phyloP scores from a whole-genome alignment of 2,797 vertebrate species.

The Salmo trutta region DNA sequence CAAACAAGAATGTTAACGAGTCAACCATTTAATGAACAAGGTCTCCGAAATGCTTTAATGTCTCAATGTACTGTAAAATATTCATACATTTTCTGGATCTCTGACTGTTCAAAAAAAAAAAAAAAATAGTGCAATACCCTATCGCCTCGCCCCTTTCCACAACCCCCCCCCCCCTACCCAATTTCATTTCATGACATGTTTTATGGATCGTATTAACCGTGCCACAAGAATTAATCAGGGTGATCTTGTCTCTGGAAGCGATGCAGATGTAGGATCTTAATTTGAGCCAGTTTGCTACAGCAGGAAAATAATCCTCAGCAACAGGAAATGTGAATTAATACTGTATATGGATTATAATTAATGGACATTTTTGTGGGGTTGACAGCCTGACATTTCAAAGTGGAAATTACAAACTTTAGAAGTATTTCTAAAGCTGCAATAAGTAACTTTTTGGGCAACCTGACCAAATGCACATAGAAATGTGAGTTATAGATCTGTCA shows the following conservation, averaged over 20 bases:
- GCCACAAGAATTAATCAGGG: conserved; percentile 55
- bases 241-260: conserved; percentile 64
- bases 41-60: conserved; percentile 55
- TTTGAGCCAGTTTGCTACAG: too few species aligned
- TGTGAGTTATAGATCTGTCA: too few species aligned
- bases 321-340: too few species aligned
- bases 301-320: too few species aligned
- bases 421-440: too few species aligned
- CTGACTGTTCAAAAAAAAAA: conserved; percentile 50
- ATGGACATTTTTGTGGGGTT: too few species aligned
- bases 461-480: too few species aligned
- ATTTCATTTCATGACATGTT: conserved; percentile 63
- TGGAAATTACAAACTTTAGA: too few species aligned
- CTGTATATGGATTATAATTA: too few species aligned
- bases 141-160: conserved; percentile 45
- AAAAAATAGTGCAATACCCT: conserved; percentile 12
- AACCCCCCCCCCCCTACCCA: conserved; percentile 18
- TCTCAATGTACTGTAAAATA: conserved; percentile 62
- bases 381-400: too few species aligned
- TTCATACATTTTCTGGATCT: conserved; percentile 54
- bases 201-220: conserved; percentile 68
- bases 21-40: conserved; percentile 68
- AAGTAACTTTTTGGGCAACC: too few species aligned
- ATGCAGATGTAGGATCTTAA: conserved; percentile 15
- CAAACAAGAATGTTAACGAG: conserved; percentile 63